Evolutionary conservation across 2,888 invertebrate species (phyloP).

Genomic region (Herminia tarsipennalis): DNA sequence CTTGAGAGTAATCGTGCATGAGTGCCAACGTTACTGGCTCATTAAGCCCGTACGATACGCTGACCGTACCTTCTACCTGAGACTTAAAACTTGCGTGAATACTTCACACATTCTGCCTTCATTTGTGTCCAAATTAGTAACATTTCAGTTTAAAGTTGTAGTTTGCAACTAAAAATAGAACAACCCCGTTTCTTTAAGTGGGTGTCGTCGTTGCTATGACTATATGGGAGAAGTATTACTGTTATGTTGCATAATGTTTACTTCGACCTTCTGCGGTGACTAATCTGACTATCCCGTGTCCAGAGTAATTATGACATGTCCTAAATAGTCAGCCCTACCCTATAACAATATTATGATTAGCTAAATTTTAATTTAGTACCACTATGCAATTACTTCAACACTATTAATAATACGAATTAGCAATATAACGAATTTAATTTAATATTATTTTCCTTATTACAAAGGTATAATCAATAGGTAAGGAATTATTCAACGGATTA

Average conservation of each 20-base stretch:
- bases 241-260: too few species aligned
- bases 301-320: too few species aligned
- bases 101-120: constrained; percentile 6
- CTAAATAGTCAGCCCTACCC: too few species aligned
- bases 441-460: not conserved
- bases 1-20: constrained; percentile 36
- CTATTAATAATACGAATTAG: too few species aligned
- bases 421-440: too few species aligned
- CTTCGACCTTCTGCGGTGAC: too few species aligned
- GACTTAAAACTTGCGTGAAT: constrained; percentile 10
- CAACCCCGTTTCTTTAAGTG: constrained; percentile 2
- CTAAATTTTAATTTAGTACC: too few species aligned
- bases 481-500: not conserved
- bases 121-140: constrained; percentile 11
- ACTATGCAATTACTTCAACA: too few species aligned
- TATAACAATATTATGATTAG: too few species aligned
- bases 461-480: not conserved
- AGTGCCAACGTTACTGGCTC: constrained; percentile 34
- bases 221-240: too few species aligned
- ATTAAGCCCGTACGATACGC: constrained; percentile 25
- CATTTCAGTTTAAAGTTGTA: not conserved
- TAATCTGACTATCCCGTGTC: too few species aligned
- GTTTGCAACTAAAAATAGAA: constrained; percentile 3
- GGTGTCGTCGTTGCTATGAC: too few species aligned
- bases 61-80: constrained; percentile 21